Evolutionary conservation across 2,113 vertebrate species (phyloP), one percentile per base, ranked within the genome.

Genomic region (Phycodurus eques): DNA sequence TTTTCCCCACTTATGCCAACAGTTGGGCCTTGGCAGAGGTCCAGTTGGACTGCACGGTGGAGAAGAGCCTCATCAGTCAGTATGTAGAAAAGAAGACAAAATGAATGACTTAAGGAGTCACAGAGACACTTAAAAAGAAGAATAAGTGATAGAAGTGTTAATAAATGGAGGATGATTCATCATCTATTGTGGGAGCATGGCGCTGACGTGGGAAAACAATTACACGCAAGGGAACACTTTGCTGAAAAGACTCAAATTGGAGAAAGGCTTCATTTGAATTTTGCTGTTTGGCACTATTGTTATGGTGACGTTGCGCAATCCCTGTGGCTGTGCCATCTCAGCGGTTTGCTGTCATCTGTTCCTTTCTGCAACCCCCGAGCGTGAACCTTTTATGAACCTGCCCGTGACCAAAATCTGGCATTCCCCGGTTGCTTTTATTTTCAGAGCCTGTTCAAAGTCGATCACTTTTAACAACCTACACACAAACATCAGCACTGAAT

Each of bases 391-490:
- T 78, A 43, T 66, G 64, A 66, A 47, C 63, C 63, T 80, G 74
- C 67, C 46, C 63, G 42, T 73, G 74, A 77, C 72, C 73, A 65
- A 75, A 80, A 68, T 46, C 59, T 43, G 72, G 71, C 76, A 71
- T 75, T 79, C 59, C 69, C 57, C 59, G 61, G 35, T 68, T 74
- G 62, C 43, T 73, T 79, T 84, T 63, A 75, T 80, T 75, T 77
- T 76, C 68, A 67, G 54, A 71, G 51, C 78, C 31, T 80, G 71
- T 64, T 73, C 59, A 51, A 69, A 62, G 65, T 67, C 75, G 70
- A 82, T 74, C 74, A 74, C 70, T 82, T 77, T 84, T 71, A 71
- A 71, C 82, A 86, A 35, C 77, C 73, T 68, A 74, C 83, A 75
- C 68, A 75, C 66, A 63, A 61, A 27, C 59, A 79, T 76, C 83